phyloP scores from a whole-genome alignment of 2,113 vertebrate genomes.

The Cepphus grylle region DNA sequence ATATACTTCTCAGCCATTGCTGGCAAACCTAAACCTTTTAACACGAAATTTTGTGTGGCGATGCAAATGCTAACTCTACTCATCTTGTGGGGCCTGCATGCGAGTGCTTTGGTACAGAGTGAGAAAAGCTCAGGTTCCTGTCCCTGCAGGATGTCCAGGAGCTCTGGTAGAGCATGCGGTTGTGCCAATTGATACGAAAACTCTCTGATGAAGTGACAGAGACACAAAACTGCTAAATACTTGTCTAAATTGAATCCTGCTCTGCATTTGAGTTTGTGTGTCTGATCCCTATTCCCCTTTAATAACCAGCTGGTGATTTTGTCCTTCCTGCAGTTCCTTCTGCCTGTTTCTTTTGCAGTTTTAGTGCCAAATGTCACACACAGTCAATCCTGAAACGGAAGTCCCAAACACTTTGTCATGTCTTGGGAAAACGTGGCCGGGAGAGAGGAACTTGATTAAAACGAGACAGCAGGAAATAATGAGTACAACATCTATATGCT shows the following conservation, averaged over 20 bases:
- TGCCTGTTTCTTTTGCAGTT: slow-evolving; percentile 18
- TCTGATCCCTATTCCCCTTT: not conserved
- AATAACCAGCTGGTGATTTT: not conserved
- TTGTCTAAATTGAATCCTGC: not conserved
- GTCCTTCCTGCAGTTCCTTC: slow-evolving; percentile 21
- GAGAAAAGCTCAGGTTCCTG: not conserved
- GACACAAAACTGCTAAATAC: not conserved
- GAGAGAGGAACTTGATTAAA: not conserved
- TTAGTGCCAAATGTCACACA: not conserved
- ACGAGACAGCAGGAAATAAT: not conserved
- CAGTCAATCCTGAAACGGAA: not conserved
- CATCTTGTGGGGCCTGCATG: not conserved
- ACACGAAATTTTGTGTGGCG: not conserved
- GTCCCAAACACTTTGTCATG: not conserved
- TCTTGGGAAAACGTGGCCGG: not conserved
- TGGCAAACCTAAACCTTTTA: slow-evolving; percentile 56
- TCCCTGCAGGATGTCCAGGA: not conserved
- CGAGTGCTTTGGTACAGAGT: not conserved
- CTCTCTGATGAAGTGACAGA: not conserved
- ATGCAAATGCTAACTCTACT: slow-evolving; percentile 47
- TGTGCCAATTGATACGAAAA: not conserved
- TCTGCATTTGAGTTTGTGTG: not conserved
- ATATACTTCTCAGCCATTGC: not conserved
- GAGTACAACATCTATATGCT: not conserved
- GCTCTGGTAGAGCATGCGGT: not conserved